These are phyloP conservation scores for Phymorhynchus buccinoides DNA, from an alignment of 1,140 invertebrate species.

Conservation along the genomic window DNA sequence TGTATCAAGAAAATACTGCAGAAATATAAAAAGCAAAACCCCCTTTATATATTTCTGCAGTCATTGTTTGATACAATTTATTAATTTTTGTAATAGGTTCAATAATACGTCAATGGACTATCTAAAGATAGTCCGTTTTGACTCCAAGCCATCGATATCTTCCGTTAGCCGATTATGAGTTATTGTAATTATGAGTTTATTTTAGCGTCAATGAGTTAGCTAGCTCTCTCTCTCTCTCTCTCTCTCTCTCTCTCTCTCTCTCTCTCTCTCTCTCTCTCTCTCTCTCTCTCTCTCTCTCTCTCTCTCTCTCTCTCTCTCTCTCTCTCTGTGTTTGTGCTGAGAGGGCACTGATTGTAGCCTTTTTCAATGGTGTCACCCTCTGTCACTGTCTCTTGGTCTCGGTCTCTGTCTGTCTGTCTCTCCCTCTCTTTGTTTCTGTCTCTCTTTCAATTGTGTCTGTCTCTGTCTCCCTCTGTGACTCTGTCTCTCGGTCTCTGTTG, in stretches of 20 bases:
- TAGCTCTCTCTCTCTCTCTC: background rate
- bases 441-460: background rate
- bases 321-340: background rate
- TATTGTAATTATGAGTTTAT: no score
- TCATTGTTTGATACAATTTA: no score
- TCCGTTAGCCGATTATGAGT: no score
- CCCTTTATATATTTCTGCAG: no score
- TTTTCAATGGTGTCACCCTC: background rate
- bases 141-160: no score
- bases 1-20: no score
- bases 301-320: background rate
- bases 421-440: background rate
- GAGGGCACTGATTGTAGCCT: background rate
- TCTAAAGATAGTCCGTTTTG: no score
- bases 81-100: no score
- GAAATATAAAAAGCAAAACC: no score
- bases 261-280: background rate
- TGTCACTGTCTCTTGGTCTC: background rate
- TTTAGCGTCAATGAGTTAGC: no score
- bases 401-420: background rate
- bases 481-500: background rate
- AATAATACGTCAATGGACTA: no score
- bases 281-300: background rate
- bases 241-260: constrained; percentile 13
- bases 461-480: background rate